Percentiles rank a stretch among this genome's conserved stretches.
These are phyloP conservation scores for Numenius arquata DNA, from an alignment of 2,113 vertebrate genomes.

Conservation along the genomic window DNA sequence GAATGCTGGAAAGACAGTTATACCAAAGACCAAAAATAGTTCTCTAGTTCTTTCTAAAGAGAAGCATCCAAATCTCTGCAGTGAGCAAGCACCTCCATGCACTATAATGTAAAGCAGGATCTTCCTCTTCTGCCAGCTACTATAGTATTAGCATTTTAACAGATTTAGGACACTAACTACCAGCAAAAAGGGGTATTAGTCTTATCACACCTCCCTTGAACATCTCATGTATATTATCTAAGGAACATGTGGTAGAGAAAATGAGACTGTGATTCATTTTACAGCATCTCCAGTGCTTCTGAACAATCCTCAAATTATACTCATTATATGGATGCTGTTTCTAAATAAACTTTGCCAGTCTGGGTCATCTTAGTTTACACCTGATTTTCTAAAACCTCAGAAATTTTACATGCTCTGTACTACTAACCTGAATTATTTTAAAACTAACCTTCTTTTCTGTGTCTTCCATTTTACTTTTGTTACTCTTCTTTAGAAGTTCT, in stretches of 20 bases:
- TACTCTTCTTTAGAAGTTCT: not conserved
- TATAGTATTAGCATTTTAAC: not conserved
- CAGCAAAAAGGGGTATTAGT: not conserved
- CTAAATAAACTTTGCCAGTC: not conserved
- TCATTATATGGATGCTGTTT: not conserved
- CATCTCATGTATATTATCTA: not conserved
- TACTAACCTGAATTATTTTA: not conserved
- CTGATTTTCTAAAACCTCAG: not conserved
- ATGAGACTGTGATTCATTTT: not conserved
- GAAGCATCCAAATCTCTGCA: not conserved
- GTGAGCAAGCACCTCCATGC: not conserved
- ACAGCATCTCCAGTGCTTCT: not conserved
- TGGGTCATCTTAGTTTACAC: not conserved
- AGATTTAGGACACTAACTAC: not conserved
- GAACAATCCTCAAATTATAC: not conserved
- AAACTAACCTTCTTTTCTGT: not conserved
- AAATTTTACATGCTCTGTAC: not conserved
- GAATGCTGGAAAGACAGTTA: not conserved
- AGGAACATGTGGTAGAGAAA: not conserved
- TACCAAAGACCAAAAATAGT: not conserved
- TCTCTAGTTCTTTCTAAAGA: not conserved
- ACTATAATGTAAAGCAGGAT: not conserved
- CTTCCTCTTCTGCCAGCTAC: not conserved
- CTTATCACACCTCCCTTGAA: not conserved
- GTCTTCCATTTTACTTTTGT: not conserved